Evolutionary conservation across 2,797 vertebrate species (phyloP).

Genomic region (Salarias fasciatus): DNA sequence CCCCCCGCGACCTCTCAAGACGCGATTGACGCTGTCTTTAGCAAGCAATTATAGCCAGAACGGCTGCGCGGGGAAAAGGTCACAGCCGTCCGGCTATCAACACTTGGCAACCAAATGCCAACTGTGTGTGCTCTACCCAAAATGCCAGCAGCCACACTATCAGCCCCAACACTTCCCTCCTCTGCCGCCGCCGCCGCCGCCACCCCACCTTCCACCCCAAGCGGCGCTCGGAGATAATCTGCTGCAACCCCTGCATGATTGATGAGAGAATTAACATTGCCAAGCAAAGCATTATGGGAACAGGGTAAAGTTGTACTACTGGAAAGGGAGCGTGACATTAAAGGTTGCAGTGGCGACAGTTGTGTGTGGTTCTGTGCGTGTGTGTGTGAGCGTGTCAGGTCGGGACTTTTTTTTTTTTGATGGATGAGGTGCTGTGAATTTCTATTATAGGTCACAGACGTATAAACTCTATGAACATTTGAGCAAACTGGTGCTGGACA

Average conservation of each 20-base stretch:
- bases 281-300: constrained; percentile 64
- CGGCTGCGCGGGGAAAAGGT: constrained; percentile 72
- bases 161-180: background rate
- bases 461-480: constrained; percentile 50
- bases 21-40: constrained; percentile 72
- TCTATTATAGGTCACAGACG: constrained; percentile 23
- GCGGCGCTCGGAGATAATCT: constrained; percentile 68
- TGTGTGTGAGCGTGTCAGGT: constrained; percentile 23
- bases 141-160: constrained; percentile 64
- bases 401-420: constrained; percentile 49
- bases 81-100: constrained; percentile 70
- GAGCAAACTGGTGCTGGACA: constrained; percentile 28
- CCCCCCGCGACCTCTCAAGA: constrained; percentile 58
- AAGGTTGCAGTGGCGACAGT: constrained; percentile 46
- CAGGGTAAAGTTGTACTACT: constrained; percentile 57
- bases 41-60: constrained; percentile 73
- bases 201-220: constrained; percentile 1
- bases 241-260: constrained; percentile 69
- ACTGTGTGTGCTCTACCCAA: constrained; percentile 46
- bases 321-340: constrained; percentile 48
- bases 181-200: background rate
- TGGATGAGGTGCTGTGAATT: constrained; percentile 45
- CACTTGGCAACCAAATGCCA: constrained; percentile 70
- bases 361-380: constrained; percentile 47
- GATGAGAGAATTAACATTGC: constrained; percentile 75